Evolutionary conservation across 2,113 vertebrate genomes (phyloP).

Genomic region (Vombatus ursinus): DNA sequence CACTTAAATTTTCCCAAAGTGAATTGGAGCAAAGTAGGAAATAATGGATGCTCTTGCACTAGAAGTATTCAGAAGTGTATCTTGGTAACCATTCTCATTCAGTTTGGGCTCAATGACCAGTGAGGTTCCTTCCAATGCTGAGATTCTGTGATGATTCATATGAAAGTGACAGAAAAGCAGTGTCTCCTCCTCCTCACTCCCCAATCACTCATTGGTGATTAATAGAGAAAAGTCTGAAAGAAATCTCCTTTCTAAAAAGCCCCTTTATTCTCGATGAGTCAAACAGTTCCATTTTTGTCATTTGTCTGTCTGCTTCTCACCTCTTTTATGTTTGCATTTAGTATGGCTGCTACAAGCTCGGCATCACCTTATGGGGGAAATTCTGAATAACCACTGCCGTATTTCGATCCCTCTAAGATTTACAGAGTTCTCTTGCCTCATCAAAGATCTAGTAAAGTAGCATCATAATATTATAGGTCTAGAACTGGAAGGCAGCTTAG

Average conservation of each 20-base stretch:
- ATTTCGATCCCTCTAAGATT: not conserved
- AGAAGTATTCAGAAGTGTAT: not conserved
- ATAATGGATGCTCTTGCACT: not conserved
- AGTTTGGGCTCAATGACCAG: not conserved
- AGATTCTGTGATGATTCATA: not conserved
- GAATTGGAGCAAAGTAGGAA: not conserved
- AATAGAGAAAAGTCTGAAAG: not conserved
- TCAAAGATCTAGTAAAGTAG: not conserved
- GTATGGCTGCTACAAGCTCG: not conserved
- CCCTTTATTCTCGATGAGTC: not conserved
- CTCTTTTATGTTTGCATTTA: slow-evolving; percentile 26
- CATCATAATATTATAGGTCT: not conserved
- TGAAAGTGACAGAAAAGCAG: not conserved
- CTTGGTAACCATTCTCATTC: not conserved
- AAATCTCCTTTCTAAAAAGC: not conserved
- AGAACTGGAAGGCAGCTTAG: not conserved
- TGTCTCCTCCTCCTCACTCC: not conserved
- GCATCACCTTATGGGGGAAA: not conserved
- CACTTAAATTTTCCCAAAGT: not conserved
- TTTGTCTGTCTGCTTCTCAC: not conserved
- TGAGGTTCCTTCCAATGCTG: not conserved
- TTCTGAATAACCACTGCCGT: too few relatives aligned
- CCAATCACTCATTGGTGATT: not conserved
- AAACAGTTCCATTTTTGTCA: not conserved
- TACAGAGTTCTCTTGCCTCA: not conserved